phyloP scores from a whole-genome alignment of 2,113 vertebrate genomes.

The Hippocampus zosterae region DNA sequence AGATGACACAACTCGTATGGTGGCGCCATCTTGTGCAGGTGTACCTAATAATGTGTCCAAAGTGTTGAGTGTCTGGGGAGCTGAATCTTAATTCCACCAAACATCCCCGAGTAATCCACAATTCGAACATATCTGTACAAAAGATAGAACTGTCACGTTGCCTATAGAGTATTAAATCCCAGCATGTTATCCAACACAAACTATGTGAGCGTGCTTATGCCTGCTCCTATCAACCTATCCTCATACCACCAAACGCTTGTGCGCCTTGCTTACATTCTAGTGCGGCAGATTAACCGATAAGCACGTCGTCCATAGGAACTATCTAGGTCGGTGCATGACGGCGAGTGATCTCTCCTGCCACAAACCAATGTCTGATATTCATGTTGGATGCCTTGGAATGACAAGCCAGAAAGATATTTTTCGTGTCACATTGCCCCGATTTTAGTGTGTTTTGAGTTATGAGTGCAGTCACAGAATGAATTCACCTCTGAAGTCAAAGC shows the following conservation, averaged over 20 bases:
- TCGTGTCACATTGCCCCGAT: too few species aligned
- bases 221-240: conserved; percentile 6
- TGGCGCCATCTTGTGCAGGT: too few species aligned
- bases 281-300: conserved; percentile 48
- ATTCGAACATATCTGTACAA: neutral
- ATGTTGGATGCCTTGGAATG: neutral
- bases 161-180: neutral
- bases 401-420: too few species aligned
- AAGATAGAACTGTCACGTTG: neutral
- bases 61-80: too few species aligned
- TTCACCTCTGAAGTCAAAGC: too few species aligned
- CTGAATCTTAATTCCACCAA: neutral
- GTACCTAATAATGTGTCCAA: too few species aligned
- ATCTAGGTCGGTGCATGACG: conserved; percentile 46
- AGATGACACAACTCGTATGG: too few species aligned
- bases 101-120: neutral
- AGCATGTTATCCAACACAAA: conserved; percentile 1
- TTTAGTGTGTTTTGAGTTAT: too few species aligned
- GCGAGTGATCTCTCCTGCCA: neutral
- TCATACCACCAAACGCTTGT: conserved; percentile 10
- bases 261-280: conserved; percentile 6
- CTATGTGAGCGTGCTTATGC: conserved; percentile 12
- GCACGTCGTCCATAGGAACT: conserved; percentile 26
- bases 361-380: neutral
- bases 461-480: too few species aligned